phyloP scores from a whole-genome alignment of 2,797 vertebrate species.

The Crenuchus spilurus region DNA sequence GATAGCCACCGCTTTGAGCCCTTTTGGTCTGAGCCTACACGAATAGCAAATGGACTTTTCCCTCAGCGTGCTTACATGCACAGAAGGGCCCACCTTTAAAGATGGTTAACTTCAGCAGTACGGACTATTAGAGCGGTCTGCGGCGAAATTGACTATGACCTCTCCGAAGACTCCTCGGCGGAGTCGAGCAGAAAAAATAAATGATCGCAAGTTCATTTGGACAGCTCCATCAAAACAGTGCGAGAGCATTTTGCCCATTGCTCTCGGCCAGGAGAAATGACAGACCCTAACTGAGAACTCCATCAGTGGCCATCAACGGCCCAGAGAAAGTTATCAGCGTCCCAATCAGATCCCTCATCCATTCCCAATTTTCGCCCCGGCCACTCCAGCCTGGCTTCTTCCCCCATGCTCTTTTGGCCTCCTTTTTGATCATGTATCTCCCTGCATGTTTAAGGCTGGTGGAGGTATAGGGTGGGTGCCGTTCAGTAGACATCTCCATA shows the following conservation, averaged over 20 bases:
- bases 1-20: constrained; percentile 39
- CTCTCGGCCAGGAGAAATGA: constrained; percentile 42
- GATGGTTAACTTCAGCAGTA: constrained; percentile 50
- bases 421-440: constrained; percentile 34
- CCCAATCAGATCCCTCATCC: constrained; percentile 48
- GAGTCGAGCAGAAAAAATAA: constrained; percentile 55
- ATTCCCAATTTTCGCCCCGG: constrained; percentile 48
- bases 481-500: constrained; percentile 48
- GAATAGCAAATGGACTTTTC: constrained; percentile 50
- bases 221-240: constrained; percentile 56
- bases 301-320: constrained; percentile 50
- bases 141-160: constrained; percentile 56
- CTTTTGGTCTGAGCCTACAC: constrained; percentile 19
- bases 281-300: constrained; percentile 55
- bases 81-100: constrained; percentile 44
- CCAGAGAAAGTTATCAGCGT: constrained; percentile 44
- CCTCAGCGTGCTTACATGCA: neutral
- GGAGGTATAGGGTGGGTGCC: constrained; percentile 31
- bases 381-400: constrained; percentile 21
- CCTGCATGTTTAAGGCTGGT: constrained; percentile 53
- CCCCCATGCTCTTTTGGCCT: constrained; percentile 23
- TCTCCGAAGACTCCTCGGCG: constrained; percentile 33
- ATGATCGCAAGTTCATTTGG: constrained; percentile 58
- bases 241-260: constrained; percentile 21
- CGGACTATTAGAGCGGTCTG: constrained; percentile 51